A percentile compares a stretch with the other conserved stretches of the same genome.
Conservation (phyloP, 2,113 vertebrate genomes). For the Nannobrachium achirus region DNA sequence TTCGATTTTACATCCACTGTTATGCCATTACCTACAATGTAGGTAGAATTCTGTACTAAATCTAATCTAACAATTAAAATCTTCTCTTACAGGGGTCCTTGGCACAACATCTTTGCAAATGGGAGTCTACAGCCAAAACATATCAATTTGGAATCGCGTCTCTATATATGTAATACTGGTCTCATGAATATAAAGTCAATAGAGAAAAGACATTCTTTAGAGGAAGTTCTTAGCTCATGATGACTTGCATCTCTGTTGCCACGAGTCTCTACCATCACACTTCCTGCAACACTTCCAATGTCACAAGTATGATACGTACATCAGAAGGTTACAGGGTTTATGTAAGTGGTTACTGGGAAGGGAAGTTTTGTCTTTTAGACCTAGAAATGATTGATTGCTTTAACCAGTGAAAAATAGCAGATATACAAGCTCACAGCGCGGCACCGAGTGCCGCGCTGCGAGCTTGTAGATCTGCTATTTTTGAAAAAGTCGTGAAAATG, state of each 20-base stretch:
- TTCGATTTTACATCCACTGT: too few relatives aligned
- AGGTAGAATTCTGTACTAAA: too few relatives aligned
- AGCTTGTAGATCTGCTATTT: too few relatives aligned
- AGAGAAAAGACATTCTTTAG: conserved; percentile 5
- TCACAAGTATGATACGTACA: conserved; percentile 45
- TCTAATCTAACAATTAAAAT: background rate
- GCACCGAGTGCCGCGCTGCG: too few relatives aligned
- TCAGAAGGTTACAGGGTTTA: background rate
- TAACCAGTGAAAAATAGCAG: too few relatives aligned
- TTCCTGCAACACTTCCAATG: conserved; percentile 58
- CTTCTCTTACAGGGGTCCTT: background rate
- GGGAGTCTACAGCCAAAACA: background rate
- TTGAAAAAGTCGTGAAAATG: too few relatives aligned
- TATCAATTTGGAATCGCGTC: background rate
- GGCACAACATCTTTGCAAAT: too few relatives aligned
- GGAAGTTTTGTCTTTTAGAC: too few relatives aligned
- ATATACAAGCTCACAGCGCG: too few relatives aligned
- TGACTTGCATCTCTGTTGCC: conserved; percentile 52
- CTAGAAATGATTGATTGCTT: too few relatives aligned
- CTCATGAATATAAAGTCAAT: background rate
- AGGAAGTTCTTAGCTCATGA: conserved; percentile 68
- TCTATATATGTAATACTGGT: too few relatives aligned
- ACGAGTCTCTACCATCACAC: conserved; percentile 40
- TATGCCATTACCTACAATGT: too few relatives aligned
- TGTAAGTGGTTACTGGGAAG: conserved; percentile 1